Evolutionary conservation across 2,888 invertebrate genomes (phyloP).

Genomic region (Heliconius ismenius): DNA sequence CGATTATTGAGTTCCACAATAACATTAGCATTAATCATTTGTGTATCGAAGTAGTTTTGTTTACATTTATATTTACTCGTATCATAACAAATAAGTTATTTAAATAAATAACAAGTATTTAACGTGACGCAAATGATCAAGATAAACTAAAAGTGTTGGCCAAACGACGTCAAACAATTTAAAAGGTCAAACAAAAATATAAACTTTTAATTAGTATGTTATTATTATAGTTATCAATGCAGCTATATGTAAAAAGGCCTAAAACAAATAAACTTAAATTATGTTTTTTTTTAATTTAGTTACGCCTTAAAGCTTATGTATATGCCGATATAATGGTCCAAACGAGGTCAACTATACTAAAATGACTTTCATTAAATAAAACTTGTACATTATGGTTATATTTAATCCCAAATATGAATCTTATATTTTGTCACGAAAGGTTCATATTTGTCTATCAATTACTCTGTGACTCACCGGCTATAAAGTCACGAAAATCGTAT

Average conservation of each 20-base stretch:
- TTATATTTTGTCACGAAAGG: slow-evolving; percentile 50
- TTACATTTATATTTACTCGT: slow-evolving; percentile 38
- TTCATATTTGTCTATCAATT: slow-evolving; percentile 46
- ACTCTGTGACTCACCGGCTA: slow-evolving; percentile 59
- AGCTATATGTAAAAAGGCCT: slow-evolving; percentile 41
- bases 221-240: slow-evolving; percentile 15
- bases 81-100: slow-evolving; percentile 35
- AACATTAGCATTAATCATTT: slow-evolving; percentile 32
- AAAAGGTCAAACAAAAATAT: slow-evolving; percentile 29
- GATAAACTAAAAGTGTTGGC: slow-evolving; percentile 32
- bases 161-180: not conserved
- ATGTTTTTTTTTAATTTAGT: slow-evolving; percentile 22
- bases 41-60: slow-evolving; percentile 40
- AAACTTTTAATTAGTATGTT: slow-evolving; percentile 9
- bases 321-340: slow-evolving; percentile 46
- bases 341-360: slow-evolving; percentile 40
- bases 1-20: slow-evolving; percentile 34
- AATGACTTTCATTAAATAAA: slow-evolving; percentile 39
- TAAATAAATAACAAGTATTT: slow-evolving; percentile 26
- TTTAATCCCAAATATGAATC: slow-evolving; percentile 41
- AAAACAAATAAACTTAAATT: slow-evolving; percentile 31
- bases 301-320: slow-evolving; percentile 31
- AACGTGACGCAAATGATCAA: slow-evolving; percentile 27
- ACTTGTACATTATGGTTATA: slow-evolving; percentile 37
- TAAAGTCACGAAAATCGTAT: slow-evolving; percentile 63